Evolutionary conservation across 2,113 vertebrate genomes (phyloP).

Genomic region (Trichomycterus rosablanca): DNA sequence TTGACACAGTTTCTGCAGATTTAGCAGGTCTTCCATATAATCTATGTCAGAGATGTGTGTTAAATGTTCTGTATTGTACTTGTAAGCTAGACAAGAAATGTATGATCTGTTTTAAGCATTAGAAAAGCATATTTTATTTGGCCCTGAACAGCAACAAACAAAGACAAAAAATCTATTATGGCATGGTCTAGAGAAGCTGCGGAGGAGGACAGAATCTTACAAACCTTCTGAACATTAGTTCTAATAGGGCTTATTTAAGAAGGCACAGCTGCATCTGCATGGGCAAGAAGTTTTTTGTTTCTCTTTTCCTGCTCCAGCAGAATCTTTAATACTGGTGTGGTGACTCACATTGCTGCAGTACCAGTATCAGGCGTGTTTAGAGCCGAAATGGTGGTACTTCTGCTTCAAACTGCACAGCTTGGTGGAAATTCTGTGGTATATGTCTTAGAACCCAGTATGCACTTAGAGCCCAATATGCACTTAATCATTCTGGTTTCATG

Average conservation of each 20-base stretch:
- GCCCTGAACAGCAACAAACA: too few species aligned
- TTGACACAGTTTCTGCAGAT: too few species aligned
- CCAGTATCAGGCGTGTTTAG: background rate
- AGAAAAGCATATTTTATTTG: too few species aligned
- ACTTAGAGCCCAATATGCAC: background rate
- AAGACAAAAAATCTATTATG: too few species aligned
- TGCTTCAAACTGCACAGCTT: background rate
- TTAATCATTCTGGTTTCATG: too few species aligned
- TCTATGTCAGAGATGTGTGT: too few species aligned
- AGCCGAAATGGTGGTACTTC: background rate
- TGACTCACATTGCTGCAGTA: constrained; percentile 2
- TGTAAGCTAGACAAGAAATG: too few species aligned
- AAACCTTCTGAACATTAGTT: background rate
- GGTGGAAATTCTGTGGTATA: background rate
- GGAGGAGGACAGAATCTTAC: background rate
- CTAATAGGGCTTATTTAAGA: background rate
- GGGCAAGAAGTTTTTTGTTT: background rate
- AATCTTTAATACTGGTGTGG: background rate
- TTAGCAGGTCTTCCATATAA: too few species aligned
- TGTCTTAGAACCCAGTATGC: background rate
- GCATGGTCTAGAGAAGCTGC: too few species aligned
- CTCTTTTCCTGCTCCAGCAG: background rate
- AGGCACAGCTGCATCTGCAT: background rate
- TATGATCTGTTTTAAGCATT: too few species aligned
- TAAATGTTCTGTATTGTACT: too few species aligned